Percentiles rank a stretch among this genome's conserved stretches.
Evolutionary conservation across 2,797 vertebrate genomes (phyloP).

Genomic region (Bradypodion ventrale): DNA sequence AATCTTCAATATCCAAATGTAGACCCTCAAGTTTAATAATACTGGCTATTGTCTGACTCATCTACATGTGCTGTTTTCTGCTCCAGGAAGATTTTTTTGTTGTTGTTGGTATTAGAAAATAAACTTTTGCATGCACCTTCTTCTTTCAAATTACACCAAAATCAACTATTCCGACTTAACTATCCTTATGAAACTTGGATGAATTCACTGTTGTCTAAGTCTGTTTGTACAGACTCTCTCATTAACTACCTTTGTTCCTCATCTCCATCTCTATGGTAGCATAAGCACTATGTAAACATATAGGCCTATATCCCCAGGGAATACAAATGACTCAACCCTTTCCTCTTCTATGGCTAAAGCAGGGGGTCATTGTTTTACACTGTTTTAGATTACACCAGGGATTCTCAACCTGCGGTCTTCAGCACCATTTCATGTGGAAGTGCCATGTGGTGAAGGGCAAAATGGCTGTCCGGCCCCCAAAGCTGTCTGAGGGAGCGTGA

Average conservation of each 20-base stretch:
- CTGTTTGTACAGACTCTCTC: background rate
- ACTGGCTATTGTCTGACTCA: background rate
- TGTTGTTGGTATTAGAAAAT: background rate
- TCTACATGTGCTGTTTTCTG: background rate
- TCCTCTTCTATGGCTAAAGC: no score
- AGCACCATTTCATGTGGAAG: no score
- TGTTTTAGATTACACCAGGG: no score
- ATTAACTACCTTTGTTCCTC: background rate
- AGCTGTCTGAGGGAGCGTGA: no score
- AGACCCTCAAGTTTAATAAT: background rate
- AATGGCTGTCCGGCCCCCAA: no score
- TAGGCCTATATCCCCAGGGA: no score
- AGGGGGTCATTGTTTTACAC: no score
- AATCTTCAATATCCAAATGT: background rate
- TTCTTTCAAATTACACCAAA: background rate
- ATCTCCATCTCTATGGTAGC: background rate
- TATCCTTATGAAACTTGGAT: background rate
- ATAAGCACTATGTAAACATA: background rate
- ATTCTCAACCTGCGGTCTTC: no score
- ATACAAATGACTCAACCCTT: no score
- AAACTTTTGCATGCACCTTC: background rate
- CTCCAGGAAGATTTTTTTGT: background rate
- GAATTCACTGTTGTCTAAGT: background rate
- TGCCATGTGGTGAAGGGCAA: no score
- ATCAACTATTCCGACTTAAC: background rate